Base-by-base conservation (phyloP, 1,140 invertebrate species). In the Archegozetes longisetosus region DNA sequence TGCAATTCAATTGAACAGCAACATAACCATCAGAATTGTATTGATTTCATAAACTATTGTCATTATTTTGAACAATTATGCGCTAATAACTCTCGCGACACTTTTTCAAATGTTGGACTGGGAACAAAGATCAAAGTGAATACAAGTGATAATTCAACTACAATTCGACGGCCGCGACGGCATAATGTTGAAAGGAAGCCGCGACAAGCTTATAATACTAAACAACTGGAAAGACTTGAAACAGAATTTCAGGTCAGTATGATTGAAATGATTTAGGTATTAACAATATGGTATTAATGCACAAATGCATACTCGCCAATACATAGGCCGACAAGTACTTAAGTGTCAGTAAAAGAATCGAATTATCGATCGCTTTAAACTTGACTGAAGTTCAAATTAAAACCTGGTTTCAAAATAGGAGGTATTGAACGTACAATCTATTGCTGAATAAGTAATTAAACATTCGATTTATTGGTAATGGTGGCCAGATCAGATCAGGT, bases 351-450 rank as follows among this genome's bases (percentile, higher is more conserved):
- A 96, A 95, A 74, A 75, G 92, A 51, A 84, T 93, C 82, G 88
- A 96, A 66, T 73, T 96, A 1, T 92, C 89, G 0, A 88, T 89
- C 70, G 81, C 82, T 0, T 69, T 96, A 6, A 84, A 82, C 59
- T 72, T 96, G 13, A 94, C 90, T 0, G 92, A 96, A 75, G 90
- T 93, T 2, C 91, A 96, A 76, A 92, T 96, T 58, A 96, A 96
- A 71, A 96, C 91, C 0, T 96, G 91, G 91, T 95, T 92, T 69
- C 89, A 95, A 74, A 94, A 94, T 71, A 77, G 89, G 53, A 76
- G 74, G 74, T 75, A 64, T 29, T 69, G 58, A 69, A 68, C 50
- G 22, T 53, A 26, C 32, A 28, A n/a, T n/a, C n/a, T n/a, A n/a
- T n/a, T n/a, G n/a, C n/a, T n/a, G n/a, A n/a, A n/a, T n/a, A n/a